Conservation (phyloP, 2,888 invertebrate genomes). For the Synergus japonicus region DNA sequence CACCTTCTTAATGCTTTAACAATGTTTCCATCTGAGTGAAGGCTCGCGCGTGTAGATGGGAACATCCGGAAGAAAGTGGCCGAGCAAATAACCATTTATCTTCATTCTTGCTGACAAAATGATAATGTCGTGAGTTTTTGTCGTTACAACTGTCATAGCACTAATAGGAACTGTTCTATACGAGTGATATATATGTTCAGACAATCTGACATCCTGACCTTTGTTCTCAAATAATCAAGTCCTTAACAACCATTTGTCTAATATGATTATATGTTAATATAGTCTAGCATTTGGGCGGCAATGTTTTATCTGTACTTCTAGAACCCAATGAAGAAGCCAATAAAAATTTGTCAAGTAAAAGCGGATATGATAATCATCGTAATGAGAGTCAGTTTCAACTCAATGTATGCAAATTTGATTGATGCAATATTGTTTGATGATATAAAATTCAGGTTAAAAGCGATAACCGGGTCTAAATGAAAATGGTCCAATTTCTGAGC, state of each 20-base stretch:
- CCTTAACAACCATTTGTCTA: not conserved
- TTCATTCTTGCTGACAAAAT: constrained; percentile 34
- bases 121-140: constrained; percentile 35
- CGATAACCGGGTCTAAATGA: constrained; percentile 14
- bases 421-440: not conserved
- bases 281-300: not conserved
- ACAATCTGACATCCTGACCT: constrained; percentile 24
- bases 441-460: not conserved
- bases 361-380: not conserved
- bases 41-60: not conserved
- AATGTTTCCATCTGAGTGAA: not conserved
- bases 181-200: constrained; percentile 12
- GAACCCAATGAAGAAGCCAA: not conserved
- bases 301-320: not conserved
- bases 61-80: constrained; percentile 37
- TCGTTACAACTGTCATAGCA: constrained; percentile 28
- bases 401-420: not conserved
- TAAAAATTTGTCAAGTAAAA: not conserved
- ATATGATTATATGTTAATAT: not conserved
- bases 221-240: constrained; percentile 22
- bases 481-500: constrained; percentile 48
- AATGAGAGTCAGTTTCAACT: not conserved
- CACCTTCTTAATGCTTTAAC: constrained; percentile 13
- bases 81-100: constrained; percentile 33
- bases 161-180: not conserved